phyloP scores from a whole-genome alignment of 2,113 vertebrate species.

The Pelodiscus sinensis region DNA sequence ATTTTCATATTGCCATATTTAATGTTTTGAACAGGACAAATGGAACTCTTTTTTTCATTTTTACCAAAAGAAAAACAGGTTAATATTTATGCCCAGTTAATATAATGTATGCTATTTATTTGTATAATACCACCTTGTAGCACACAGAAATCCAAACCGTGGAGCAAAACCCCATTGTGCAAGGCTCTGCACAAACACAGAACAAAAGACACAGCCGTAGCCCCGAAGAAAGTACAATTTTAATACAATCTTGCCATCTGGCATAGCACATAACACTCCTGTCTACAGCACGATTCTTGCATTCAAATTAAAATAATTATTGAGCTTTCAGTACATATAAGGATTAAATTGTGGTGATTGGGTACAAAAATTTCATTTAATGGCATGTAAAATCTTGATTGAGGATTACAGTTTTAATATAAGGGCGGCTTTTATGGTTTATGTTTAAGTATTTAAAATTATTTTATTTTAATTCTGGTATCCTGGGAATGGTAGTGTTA shows the following conservation, averaged over 20 bases:
- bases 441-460: background rate
- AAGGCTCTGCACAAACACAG: background rate
- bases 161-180: background rate
- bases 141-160: background rate
- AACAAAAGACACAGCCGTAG: background rate
- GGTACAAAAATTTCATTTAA: background rate
- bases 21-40: background rate
- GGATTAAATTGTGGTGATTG: background rate
- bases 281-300: background rate
- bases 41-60: background rate
- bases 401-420: background rate
- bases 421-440: background rate
- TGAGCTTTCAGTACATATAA: background rate
- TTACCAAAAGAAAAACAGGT: background rate
- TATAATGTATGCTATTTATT: background rate
- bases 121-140: background rate
- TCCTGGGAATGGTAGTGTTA: background rate
- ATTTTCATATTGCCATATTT: background rate
- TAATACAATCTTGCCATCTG: background rate
- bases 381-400: background rate
- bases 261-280: background rate
- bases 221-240: background rate
- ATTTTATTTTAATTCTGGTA: background rate
- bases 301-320: background rate
- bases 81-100: background rate